These are phyloP conservation scores for Octomys mimax DNA, from an alignment of 2,797 vertebrate species.

Conservation along the genomic window DNA sequence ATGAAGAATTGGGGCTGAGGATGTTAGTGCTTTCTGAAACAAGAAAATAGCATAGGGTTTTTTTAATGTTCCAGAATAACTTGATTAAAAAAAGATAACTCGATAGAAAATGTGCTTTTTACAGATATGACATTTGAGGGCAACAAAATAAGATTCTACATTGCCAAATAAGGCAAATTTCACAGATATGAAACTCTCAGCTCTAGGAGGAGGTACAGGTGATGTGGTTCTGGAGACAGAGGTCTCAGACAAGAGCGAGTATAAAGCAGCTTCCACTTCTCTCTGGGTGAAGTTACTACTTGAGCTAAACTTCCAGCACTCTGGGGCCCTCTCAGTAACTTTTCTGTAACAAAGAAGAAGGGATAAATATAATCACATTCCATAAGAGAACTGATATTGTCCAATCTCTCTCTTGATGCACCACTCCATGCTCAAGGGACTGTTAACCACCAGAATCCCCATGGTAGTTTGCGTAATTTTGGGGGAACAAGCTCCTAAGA, in stretches of 20 bases:
- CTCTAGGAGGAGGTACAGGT: background rate
- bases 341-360: background rate
- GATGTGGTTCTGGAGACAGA: background rate
- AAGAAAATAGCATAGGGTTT: background rate
- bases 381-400: background rate
- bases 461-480: background rate
- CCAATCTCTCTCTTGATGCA: background rate
- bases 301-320: background rate
- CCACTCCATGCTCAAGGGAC: background rate
- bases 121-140: background rate
- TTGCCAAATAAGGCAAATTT: background rate
- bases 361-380: background rate
- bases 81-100: background rate
- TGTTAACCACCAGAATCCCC: background rate
- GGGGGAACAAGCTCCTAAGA: fast-evolving
- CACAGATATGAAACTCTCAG: background rate
- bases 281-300: fast-evolving
- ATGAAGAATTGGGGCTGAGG: background rate
- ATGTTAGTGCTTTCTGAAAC: background rate
- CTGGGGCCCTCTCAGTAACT: background rate
- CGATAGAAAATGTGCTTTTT: background rate
- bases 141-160: background rate
- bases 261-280: background rate
- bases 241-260: background rate
- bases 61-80: conserved; percentile 5